phyloP scores from a whole-genome alignment of 2,113 vertebrate species.

The Hippocampus abdominalis region DNA sequence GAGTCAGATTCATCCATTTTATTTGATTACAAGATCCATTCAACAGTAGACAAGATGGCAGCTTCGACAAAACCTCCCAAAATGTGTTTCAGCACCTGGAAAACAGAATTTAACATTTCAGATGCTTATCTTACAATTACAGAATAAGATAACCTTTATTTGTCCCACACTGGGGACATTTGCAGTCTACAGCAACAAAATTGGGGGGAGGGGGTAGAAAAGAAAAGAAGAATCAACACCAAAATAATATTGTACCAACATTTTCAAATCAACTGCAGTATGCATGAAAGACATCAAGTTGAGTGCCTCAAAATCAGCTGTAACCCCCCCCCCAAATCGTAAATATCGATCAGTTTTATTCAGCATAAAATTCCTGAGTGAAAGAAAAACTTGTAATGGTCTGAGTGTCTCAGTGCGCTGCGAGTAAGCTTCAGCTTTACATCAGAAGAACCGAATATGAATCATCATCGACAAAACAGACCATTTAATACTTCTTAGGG shows the following conservation, averaged over 20 bases:
- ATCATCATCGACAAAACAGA: slow-evolving; percentile 53
- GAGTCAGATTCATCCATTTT: neutral
- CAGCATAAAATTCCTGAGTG: neutral
- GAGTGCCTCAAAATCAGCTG: neutral
- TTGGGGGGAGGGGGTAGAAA: too few relatives aligned
- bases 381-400: neutral
- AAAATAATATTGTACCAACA: neutral
- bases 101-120: neutral
- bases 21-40: neutral
- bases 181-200: too few relatives aligned
- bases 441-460: slow-evolving; percentile 58
- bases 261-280: neutral
- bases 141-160: too few relatives aligned
- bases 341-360: neutral
- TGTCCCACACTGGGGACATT: too few relatives aligned
- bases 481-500: neutral
- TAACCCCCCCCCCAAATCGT: too few relatives aligned
- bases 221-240: neutral
- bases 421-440: slow-evolving; percentile 50
- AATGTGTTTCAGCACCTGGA: neutral
- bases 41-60: neutral
- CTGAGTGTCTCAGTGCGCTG: slow-evolving; percentile 63
- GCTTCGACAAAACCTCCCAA: neutral
- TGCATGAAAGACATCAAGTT: neutral
- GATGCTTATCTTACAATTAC: neutral